Evolutionary conservation across 2,888 invertebrate species (phyloP), one percentile per base, ranked within the genome.

Genomic region (Imbricaverruca yamaguchii): DNA sequence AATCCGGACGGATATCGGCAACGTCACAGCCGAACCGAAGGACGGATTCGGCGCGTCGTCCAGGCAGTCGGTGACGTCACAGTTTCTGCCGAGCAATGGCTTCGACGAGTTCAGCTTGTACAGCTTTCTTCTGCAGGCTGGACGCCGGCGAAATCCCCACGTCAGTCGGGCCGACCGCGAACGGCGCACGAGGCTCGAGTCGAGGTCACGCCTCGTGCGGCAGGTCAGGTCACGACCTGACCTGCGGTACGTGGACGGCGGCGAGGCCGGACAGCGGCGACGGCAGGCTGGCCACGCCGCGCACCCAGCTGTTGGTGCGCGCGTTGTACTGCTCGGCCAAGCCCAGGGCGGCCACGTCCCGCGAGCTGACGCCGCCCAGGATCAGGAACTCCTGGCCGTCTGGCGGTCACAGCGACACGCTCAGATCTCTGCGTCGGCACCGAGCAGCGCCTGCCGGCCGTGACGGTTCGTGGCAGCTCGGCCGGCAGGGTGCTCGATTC

Each of bases 291-390:
- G 91, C 89, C 39, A 92, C 89, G 7, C 91, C 91, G 82, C 90
- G 88, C 83, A 91, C 89, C 91, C 91, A 91, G 13, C 39, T n/a
- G 69, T 69, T 69, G 69, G 69, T 21, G 39, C 69, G 69, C 4
- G 69, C 69, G 69, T 69, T 69, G 39, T 69, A 69, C 69, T 69
- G 69, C 86, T 93, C 92, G 57, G 91, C 91, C 84, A 90, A 91
- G 85, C 89, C 91, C 39, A 92, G 86, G 0, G 92, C 90, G 78
- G 90, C 89, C 90, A 90, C 91, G 86, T 91, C 90, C 82, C 90
- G 89, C 0, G 92, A 91, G 1, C 91, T 92, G 13, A 91, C 90
- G 56, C 92, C 92, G 80, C 92, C 92, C 81, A 92, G 90, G 79
- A 92, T 90, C 82, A 92, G 87, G 83, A 92, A 89, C 84, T 91